A percentile compares a stretch with the other conserved stretches of the same genome.
Conservation (phyloP, 2,888 invertebrate genomes). For the Apantesis nais region DNA sequence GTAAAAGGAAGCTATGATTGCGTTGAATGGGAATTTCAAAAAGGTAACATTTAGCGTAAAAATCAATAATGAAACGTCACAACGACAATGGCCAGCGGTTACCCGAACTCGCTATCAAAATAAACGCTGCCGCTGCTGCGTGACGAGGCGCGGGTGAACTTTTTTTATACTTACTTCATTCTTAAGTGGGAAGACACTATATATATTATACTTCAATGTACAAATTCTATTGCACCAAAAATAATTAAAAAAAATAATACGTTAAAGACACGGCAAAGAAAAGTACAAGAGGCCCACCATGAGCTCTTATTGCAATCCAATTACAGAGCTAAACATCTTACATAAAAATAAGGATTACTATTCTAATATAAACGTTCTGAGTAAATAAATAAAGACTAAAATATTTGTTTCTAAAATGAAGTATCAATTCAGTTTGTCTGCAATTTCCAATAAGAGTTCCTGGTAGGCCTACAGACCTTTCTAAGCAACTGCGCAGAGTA, state of each 20-base stretch:
- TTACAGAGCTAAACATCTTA: no score
- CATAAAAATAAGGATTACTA: no score
- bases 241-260: neutral
- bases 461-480: neutral
- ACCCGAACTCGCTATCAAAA: conserved; percentile 81
- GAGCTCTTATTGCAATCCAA: no score
- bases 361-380: no score
- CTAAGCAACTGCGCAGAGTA: neutral
- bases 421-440: no score
- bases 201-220: conserved; percentile 52
- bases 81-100: conserved; percentile 77
- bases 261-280: no score
- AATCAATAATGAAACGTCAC: conserved; percentile 83
- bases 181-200: conserved; percentile 69
- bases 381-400: no score
- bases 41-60: conserved; percentile 84
- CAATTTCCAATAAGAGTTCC: no score
- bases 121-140: conserved; percentile 73
- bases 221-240: conserved; percentile 13
- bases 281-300: no score
- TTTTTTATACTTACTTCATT: conserved; percentile 71
- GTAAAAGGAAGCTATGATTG: conserved; percentile 79
- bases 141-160: conserved; percentile 79
- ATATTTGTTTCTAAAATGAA: no score
- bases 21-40: conserved; percentile 75